Evolutionary conservation across 2,113 vertebrate species (phyloP), one percentile per base, ranked within the genome.

Genomic region (Ibidorhyncha struthersii): DNA sequence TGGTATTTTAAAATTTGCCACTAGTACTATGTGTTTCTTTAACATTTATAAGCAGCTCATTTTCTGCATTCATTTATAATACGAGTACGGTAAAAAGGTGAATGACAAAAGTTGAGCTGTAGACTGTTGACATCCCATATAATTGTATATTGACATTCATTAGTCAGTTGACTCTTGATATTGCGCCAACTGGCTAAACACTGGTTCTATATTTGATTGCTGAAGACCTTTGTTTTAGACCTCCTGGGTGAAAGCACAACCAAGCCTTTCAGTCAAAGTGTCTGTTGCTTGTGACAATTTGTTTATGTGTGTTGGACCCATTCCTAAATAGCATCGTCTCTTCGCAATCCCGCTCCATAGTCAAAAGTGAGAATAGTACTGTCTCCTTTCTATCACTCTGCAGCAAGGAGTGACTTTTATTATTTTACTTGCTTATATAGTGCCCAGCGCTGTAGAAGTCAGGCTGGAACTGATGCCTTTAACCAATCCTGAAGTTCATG

Each of bases 201-300:
- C 32, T 66, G 21, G 21, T 88, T 96, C 87, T 95, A 13, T 96
- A 82, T 91, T 94, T 95, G 87, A 85, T 70, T 72, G 78, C 81
- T 66, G 59, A 91, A 72, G 62, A 73, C 71, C 87, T 94, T 78
- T 91, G 66, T 19, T 93, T 82, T 65, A 95, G 85, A 88, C 82
- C 62, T 94, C 58, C 50, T 47, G 45, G 62, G 66, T 83, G 93
- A 93, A 97, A 92, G 82, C 82, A 90, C 41, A 86, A 94, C 41
- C 23, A 70, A 93, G 53, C 26, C 84, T 94, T 91, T 90, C 84
- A 88, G 65, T 91, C 45, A 73, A 82, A 91, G 41, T 82, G 43
- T 82, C 86, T 96, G 89, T 70, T 96, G 49, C 66, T 82, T 72
- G 41, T 88, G 93, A 87, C 82, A 85, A 91, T 70, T 82, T 87